phyloP scores from a whole-genome alignment of 2,797 vertebrate species.

The Alfaro cultratus region DNA sequence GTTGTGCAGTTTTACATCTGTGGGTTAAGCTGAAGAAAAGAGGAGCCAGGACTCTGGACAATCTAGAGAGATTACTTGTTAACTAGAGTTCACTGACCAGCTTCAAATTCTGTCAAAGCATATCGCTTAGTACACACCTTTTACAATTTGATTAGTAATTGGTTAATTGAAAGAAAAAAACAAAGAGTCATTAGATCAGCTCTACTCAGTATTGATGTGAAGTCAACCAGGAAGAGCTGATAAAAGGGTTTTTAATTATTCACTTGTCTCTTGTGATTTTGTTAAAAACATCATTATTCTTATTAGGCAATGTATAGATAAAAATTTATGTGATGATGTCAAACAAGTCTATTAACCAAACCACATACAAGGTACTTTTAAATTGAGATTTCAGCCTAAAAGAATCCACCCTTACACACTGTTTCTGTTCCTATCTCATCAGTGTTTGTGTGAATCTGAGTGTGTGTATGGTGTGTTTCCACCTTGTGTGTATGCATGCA shows the following conservation, averaged over 20 bases:
- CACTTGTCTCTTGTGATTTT: not conserved
- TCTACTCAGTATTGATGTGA: too few species aligned
- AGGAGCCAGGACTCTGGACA: not conserved
- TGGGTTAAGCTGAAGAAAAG: not conserved
- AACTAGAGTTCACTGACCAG: too few species aligned
- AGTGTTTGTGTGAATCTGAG: constrained; percentile 8
- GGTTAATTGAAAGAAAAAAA: too few species aligned
- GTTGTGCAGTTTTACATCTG: too few species aligned
- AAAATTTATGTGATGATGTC: not conserved
- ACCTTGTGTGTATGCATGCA: constrained; percentile 39
- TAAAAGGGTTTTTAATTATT: not conserved
- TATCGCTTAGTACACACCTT: too few species aligned
- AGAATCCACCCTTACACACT: not conserved
- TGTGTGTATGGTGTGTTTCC: not conserved
- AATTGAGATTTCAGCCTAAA: constrained; percentile 21
- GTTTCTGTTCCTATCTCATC: constrained; percentile 6
- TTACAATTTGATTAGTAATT: too few species aligned
- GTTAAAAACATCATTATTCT: not conserved
- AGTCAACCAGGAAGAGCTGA: not conserved
- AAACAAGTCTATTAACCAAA: not conserved
- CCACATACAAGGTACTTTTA: constrained; percentile 5
- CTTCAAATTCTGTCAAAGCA: too few species aligned
- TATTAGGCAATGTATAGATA: not conserved
- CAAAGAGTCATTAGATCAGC: too few species aligned
- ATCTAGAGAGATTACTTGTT: not conserved